A percentile compares a stretch with the other conserved stretches of the same genome.
Evolutionary conservation across 2,888 invertebrate genomes (phyloP).

Genomic region (Drosophila dives): DNA sequence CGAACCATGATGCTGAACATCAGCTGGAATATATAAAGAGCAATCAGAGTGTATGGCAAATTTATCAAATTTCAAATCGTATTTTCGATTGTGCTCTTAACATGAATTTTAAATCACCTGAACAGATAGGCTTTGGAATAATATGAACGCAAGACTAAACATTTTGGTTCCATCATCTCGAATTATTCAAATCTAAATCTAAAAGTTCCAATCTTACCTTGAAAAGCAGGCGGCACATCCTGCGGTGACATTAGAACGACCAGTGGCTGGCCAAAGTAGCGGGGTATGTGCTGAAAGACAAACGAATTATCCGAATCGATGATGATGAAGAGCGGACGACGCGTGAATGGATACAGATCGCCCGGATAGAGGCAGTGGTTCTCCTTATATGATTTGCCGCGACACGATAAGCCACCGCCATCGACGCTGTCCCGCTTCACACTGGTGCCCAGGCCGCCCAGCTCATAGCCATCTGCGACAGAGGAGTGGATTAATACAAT

Average conservation of each 20-base stretch:
- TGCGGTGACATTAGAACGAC: conserved; percentile 97
- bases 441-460: conserved; percentile 95
- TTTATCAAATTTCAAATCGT: neutral
- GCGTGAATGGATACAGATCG: conserved; percentile 95
- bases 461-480: conserved; percentile 92
- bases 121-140: too few species aligned
- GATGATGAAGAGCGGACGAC: conserved; percentile 96
- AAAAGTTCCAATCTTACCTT: conserved; percentile 86
- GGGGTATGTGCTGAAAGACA: conserved; percentile 95
- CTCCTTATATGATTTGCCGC: conserved; percentile 87
- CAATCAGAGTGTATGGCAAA: neutral
- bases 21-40: conserved; percentile 84
- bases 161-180: neutral
- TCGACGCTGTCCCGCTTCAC: conserved; percentile 90
- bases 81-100: neutral
- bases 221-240: conserved; percentile 93
- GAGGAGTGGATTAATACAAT: neutral
- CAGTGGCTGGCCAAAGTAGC: conserved; percentile 96
- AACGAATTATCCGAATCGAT: conserved; percentile 98
- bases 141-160: neutral
- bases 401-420: conserved; percentile 83
- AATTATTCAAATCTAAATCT: neutral
- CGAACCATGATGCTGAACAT: conserved; percentile 94
- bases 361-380: conserved; percentile 95
- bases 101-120: too few species aligned